Base-by-base conservation (phyloP, 2,888 invertebrate genomes). In the Drosophila buzzatii region DNA sequence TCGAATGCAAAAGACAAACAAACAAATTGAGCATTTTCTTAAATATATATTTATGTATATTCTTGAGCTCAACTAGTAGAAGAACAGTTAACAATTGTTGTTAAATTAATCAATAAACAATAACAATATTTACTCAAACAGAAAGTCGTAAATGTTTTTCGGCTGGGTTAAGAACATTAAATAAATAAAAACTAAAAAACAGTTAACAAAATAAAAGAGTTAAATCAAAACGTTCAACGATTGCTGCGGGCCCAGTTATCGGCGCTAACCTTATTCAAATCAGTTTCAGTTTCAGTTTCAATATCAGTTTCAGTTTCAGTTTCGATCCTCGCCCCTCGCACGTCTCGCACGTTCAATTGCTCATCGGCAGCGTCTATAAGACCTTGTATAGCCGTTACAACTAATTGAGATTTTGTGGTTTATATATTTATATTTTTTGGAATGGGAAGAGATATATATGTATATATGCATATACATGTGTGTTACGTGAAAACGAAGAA, bases 321-420 rank as follows among this genome's bases (percentile, higher is more conserved):
- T 79, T 91, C 90, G 85, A 85, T 90, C 89, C 92, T 91, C 85
- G 92, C 85, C 85, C 88, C 87, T 79, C 85, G 90, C 91, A 92
- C 91, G 90, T 93, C 92, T 92, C 91, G 92, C 90, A 91, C 88
- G 90, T 92, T 93, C 88, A 93, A 91, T 91, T 93, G 93, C 91
- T 93, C 93, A 87, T 93, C 93, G 79, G 93, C 93, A 90, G 93
- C 92, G 91, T 93, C 93, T 90, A 93, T 93, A 85, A 93, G 91
- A 91, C 93, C 93, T 91, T 93, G 93, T 90, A 93, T 93, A 75
- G 93, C 93, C 90, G 93, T 93, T 90, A 93, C 93, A 91, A 93
- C 93, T 93, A 87, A 58, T 74, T 66, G 60, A 51, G 41, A 67
- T 57, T 56, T 35, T 59, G 27, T 44, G 58, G 53, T 18, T 27